Base-by-base conservation (phyloP, 2,113 vertebrate genomes). In the Puffinus mauretanicus region DNA sequence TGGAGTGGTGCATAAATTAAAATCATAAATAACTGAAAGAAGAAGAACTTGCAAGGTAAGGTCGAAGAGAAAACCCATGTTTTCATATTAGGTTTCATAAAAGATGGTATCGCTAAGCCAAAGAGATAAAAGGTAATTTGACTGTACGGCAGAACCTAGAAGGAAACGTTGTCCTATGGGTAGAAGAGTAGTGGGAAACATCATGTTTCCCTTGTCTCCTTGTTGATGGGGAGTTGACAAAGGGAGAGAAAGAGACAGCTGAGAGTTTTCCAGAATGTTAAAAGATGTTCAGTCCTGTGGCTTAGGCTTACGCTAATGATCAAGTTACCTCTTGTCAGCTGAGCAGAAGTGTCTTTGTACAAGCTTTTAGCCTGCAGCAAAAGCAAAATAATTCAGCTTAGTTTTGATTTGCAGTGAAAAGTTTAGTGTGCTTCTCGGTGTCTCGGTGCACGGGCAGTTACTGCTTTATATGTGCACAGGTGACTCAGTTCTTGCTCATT, bases 361-460 rank as follows among this genome's bases (percentile, higher is more conserved):
- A 73, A 85, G n/a, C 24, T 78, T 78, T 78, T 40, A 57, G 21
- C 36, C 27, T 46, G 8, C 24, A 49, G 40, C 34, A 34, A 83
- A 58, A 13, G 26, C 17, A 17, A 92, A 84, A 64, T 26, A 75
- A 44, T 76, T 79, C 69, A 77, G 17, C 52, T 65, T 27, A 25
- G 34, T 70, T 66, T 82, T 4, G 4, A 25, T 75, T 54, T 82
- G 64, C 17, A n/a, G 40, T 55, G 55, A 6, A 71, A 57, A 21
- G 24, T 40, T 66, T 21, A 10, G 5, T 40, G 29, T 36, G 42
- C 18, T 69, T 57, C 26, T 90, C 0, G 0, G 12, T 44, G 9
- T 44, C 38, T 51, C 25, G 12, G 34, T 36, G 61, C 47, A 7
- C 0, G 0, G 40, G 11, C 26, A 19, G 11, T 25, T 55, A 7